Conservation (phyloP, 2,113 vertebrate genomes). For the Cyanoderma ruficeps region DNA sequence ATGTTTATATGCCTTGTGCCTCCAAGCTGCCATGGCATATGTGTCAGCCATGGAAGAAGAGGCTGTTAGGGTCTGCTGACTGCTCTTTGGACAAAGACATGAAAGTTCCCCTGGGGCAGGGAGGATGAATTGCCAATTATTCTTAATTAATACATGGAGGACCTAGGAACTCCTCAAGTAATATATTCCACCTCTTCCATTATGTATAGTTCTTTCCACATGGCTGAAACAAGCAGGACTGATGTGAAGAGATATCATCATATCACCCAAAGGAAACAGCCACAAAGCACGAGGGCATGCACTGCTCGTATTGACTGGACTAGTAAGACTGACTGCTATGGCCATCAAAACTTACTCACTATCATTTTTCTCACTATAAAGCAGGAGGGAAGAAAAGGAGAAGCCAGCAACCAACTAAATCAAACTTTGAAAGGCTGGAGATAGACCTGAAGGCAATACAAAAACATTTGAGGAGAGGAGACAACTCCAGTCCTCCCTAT, state of each 20-base stretch:
- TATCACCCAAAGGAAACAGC: not conserved
- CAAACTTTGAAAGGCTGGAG: not conserved
- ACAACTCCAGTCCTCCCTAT: not conserved
- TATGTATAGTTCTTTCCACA: not conserved
- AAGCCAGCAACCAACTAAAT: not conserved
- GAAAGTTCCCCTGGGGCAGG: not conserved
- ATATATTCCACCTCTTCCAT: not conserved
- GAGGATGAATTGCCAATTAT: not conserved
- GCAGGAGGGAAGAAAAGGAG: no score
- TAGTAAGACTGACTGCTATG: not conserved
- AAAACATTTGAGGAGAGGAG: not conserved
- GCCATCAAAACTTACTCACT: not conserved
- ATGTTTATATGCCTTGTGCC: not conserved
- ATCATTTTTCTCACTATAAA: not conserved
- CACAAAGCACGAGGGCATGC: accelerated
- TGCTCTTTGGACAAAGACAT: not conserved
- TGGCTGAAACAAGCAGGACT: not conserved
- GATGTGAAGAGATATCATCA: accelerated
- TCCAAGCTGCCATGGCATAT: accelerated
- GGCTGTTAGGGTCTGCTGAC: not conserved
- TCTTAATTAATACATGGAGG: not conserved
- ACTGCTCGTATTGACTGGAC: accelerated
- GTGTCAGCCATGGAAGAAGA: not conserved
- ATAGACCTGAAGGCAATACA: not conserved
- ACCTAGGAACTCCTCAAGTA: not conserved